phyloP scores from a whole-genome alignment of 2,113 vertebrate species.

The Alectura lathami region DNA sequence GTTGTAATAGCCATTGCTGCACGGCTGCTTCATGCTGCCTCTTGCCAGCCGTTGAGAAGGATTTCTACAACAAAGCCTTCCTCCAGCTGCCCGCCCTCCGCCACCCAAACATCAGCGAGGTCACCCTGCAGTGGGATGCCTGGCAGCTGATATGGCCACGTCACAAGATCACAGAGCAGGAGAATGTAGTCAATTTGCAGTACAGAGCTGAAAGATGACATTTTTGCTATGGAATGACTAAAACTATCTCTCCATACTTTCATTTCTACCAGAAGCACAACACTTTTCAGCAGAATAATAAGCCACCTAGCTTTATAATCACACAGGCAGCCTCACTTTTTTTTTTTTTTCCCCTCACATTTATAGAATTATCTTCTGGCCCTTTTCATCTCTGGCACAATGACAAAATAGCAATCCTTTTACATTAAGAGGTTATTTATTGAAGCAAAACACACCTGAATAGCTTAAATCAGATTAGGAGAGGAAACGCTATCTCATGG shows the following conservation, averaged over 20 bases:
- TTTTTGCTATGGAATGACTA: background rate
- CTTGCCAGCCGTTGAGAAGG: no score
- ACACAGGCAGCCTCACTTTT: background rate
- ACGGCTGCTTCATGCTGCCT: background rate
- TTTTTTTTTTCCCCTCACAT: background rate
- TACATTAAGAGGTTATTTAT: background rate
- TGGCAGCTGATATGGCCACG: fast-evolving
- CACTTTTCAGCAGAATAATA: background rate
- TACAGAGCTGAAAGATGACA: background rate
- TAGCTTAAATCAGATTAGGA: background rate
- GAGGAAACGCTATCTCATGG: background rate
- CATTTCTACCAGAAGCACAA: background rate
- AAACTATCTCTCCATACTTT: background rate
- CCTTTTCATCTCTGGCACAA: background rate
- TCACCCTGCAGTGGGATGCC: background rate
- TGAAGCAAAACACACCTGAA: slow-evolving; percentile 15
- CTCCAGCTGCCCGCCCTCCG: background rate
- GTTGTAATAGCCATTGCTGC: no score
- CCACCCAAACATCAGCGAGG: background rate
- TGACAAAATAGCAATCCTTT: background rate
- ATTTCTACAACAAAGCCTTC: background rate
- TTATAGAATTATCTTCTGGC: background rate
- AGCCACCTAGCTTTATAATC: background rate
- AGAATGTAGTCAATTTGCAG: background rate
- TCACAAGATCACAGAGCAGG: background rate